Base-by-base conservation (phyloP, 2,797 vertebrate species). In the Bovichtus diacanthus region DNA sequence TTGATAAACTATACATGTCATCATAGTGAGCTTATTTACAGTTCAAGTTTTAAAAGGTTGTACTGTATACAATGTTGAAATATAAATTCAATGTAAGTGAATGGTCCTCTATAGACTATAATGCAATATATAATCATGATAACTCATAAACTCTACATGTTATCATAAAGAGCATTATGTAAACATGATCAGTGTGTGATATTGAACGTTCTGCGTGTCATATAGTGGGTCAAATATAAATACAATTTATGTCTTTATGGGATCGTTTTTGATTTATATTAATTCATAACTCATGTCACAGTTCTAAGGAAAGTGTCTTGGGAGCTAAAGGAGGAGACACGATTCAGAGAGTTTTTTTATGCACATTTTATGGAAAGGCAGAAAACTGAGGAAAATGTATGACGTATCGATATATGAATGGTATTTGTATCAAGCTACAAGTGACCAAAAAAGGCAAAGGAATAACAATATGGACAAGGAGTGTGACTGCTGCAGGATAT, bases 401-500 rank as follows among this genome's bases (percentile, higher is more conserved):
- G 5, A 43, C 3, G 15, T 7, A 43, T 38, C 1, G 2, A 53
- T 43, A 44, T 2, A 43, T 50, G 0, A 29, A 16, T 1, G 8
- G 18, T 69, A 27, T 71, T 73, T 74, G 34, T 60, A 12, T 39
- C 0, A 0, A 56, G 29, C 4, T 50, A 16, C 0, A 61, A 27
- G 7, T 54, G 39, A 72, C 31, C 6, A 65, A 66, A 71, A 43
- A 39, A 46, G 6, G 12, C 50, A 63, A 0, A 2, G 3, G n/a
- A 64, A 44, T 53, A 59, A 59, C 38, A 2, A 27, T 38, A 34
- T 39, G 25, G 23, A 80, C 23, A 41, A 46, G 4, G 13, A 62
- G 29, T 53, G 10, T 62, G 70, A 78, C 60, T 78, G 46, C 39
- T 72, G 23, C 34, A 58, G 44, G 44, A 64, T 11, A 53, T 38